phyloP scores from a whole-genome alignment of 2,113 vertebrate genomes.

The Narcine bancroftii region DNA sequence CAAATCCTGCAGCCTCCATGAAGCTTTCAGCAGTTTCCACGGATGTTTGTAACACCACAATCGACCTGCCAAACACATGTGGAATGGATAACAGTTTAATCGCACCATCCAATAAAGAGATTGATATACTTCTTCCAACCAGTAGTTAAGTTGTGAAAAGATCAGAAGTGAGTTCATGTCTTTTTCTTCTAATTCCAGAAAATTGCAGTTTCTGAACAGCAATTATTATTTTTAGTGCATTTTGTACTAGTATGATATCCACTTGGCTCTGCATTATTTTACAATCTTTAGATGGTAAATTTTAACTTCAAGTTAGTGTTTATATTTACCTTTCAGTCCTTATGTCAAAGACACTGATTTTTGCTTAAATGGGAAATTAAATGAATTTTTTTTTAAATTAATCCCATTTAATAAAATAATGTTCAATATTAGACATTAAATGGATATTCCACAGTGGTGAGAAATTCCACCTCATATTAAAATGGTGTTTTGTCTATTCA shows the following conservation, averaged over 20 bases:
- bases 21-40: constrained; percentile 3
- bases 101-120: constrained; percentile 71
- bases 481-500: not conserved
- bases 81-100: constrained; percentile 60
- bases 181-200: not conserved
- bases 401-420: not conserved
- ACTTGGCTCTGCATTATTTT: not conserved
- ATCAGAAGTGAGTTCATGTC: constrained; percentile 27
- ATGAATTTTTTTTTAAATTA: no score
- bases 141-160: constrained; percentile 58
- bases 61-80: constrained; percentile 63
- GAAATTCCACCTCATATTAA: not conserved
- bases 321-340: not conserved
- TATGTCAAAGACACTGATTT: not conserved
- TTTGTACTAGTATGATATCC: constrained; percentile 33
- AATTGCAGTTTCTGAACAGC: not conserved
- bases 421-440: not conserved
- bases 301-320: not conserved
- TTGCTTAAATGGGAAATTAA: not conserved
- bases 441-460: not conserved
- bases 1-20: not conserved
- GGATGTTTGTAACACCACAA: constrained; percentile 41
- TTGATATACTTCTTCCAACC: constrained; percentile 77
- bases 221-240: constrained; percentile 27
- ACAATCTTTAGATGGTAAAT: not conserved